Evolutionary conservation across 2,113 vertebrate species (phyloP).

Genomic region (human (Homo sapiens)): DNA sequence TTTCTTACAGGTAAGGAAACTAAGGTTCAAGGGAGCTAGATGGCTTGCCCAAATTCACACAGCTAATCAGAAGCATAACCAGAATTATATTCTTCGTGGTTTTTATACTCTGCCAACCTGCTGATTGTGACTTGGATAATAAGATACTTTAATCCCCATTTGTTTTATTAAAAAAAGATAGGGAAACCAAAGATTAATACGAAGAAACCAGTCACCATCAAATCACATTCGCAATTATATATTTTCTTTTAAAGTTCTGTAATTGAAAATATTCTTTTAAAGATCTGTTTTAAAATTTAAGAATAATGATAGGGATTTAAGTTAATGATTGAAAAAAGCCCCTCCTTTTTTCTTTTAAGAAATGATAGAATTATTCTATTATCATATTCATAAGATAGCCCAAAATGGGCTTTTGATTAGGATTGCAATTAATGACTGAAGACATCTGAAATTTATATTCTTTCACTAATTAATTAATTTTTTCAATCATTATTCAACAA

Average conservation of each 20-base stretch:
- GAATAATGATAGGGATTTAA: background rate
- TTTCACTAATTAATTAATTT: constrained; percentile 45
- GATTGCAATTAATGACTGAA: background rate
- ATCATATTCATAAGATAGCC: background rate
- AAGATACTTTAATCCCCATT: background rate
- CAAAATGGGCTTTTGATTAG: constrained; percentile 19
- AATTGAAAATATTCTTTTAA: constrained; percentile 31
- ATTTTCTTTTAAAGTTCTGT: background rate
- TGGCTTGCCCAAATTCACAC: background rate
- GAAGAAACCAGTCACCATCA: background rate
- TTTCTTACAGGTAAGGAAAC: background rate
- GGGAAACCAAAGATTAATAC: background rate
- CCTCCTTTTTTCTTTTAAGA: background rate
- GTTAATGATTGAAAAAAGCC: background rate
- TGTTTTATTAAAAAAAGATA: background rate
- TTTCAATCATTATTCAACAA: constrained; percentile 37
- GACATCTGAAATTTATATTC: constrained; percentile 23
- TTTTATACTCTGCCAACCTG: background rate
- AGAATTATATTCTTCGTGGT: background rate
- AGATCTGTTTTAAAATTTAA: background rate
- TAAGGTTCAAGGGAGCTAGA: background rate
- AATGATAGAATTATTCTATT: constrained; percentile 12
- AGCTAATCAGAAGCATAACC: background rate
- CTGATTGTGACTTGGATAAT: background rate
- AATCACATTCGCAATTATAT: background rate